Conservation (phyloP, 2,888 invertebrate species). For the Polymixis flavicincta region DNA sequence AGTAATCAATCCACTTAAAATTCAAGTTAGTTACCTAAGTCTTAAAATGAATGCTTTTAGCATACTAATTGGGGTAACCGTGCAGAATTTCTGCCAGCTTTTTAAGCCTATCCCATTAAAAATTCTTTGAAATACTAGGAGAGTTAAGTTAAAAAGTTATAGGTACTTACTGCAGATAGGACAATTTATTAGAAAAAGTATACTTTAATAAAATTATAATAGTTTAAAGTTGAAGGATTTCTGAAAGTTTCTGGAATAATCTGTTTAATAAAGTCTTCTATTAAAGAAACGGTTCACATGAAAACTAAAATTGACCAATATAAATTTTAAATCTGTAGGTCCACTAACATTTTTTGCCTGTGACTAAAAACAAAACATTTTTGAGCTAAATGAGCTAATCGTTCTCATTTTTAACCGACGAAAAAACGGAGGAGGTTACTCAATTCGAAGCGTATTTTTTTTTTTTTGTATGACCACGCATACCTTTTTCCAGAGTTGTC, state of each 20-base stretch:
- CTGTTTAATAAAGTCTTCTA: constrained; percentile 30
- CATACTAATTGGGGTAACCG: constrained; percentile 60
- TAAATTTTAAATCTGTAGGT: constrained; percentile 9
- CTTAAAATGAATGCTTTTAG: constrained; percentile 60
- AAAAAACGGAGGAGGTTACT: no score
- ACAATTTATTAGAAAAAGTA: constrained; percentile 43
- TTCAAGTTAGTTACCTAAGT: constrained; percentile 60
- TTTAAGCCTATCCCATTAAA: constrained; percentile 41
- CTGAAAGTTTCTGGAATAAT: constrained; percentile 35
- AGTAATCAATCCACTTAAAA: constrained; percentile 66
- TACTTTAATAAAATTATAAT: constrained; percentile 18
- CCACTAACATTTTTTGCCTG: neutral
- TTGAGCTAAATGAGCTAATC: neutral
- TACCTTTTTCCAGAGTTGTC: no score
- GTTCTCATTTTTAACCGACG: no score
- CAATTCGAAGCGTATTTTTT: no score
- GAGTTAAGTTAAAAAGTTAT: constrained; percentile 41
- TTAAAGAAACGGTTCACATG: constrained; percentile 9
- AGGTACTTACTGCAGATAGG: constrained; percentile 30
- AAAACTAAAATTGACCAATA: constrained; percentile 27
- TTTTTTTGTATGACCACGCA: no score
- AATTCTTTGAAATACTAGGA: constrained; percentile 26
- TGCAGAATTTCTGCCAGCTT: constrained; percentile 41
- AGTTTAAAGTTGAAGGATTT: constrained; percentile 24
- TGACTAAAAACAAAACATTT: neutral